Base-by-base conservation (phyloP, 2,113 vertebrate genomes). In the Petromus typicus region DNA sequence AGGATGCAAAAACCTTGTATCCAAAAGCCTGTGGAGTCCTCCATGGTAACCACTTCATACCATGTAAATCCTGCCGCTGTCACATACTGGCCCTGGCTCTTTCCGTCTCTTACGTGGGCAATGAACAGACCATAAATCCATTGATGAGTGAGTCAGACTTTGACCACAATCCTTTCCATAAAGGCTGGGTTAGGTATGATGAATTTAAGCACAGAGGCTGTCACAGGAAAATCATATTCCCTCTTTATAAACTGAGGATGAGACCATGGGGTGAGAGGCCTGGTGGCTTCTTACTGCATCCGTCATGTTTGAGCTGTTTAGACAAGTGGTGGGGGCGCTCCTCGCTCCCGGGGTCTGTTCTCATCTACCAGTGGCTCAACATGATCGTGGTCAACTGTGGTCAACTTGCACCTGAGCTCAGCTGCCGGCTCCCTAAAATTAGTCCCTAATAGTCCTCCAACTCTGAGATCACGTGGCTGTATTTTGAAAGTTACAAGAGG, bases 161-260 rank as follows among this genome's bases (percentile, higher is more conserved):
- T 91, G 84, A 97, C 95, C 93, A 94, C 87, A n/a, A n/a, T 67
- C 48, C 81, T 97, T 97, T 96, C 93, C 97, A 92, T 82, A 67
- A 66, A 90, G 76, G 57, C 90, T 57, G 37, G 30, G 71, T 17
- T 34, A 59, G 64, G 71, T 64, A 83, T 40, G 93, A 95, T 78
- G 82, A 93, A 97, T 86, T 86, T 20, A 95, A 97, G 96, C 45
- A 34, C 56, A 11, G 45, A 22, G 81, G 43, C 59, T 71, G 40
- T 54, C 63, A 1, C 2, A 90, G 96, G 95, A 59, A 96, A 97
- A 88, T 76, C 86, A 57, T 76, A 75, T 96, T 79, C 90, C 40
- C 82, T 81, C 96, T 96, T 97, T 95, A 97, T 98, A 95, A 90
- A 73, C 92, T 96, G 88, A 93, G 96, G 75, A 89, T 89, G 76